Conservation (phyloP, 2,797 vertebrate genomes). For the Rhinella marina region DNA sequence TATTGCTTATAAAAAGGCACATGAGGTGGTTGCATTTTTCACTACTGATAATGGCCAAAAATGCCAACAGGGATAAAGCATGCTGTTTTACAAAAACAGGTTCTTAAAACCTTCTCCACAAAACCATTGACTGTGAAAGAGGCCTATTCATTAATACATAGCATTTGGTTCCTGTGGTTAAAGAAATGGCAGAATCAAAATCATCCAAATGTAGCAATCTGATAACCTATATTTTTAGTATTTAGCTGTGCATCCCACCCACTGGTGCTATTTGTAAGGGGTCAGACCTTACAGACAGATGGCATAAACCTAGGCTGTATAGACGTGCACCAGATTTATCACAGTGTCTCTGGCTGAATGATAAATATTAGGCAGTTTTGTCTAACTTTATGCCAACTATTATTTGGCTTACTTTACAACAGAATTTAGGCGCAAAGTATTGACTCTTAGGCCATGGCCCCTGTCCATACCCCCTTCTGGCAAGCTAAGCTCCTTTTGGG, state of each 20-base stretch:
- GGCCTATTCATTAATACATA: neutral
- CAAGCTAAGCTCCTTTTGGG: too few relatives aligned
- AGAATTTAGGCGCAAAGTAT: too few relatives aligned
- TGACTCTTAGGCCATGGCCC: too few relatives aligned
- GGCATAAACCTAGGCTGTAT: too few relatives aligned
- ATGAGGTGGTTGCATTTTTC: neutral
- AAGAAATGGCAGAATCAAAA: neutral
- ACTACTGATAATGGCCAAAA: neutral
- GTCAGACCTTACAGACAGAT: too few relatives aligned
- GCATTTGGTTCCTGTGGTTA: neutral
- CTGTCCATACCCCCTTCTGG: too few relatives aligned
- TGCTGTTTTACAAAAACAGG: neutral
- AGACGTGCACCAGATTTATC: too few relatives aligned
- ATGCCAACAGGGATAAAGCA: neutral
- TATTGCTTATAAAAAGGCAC: neutral
- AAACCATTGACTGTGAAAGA: neutral
- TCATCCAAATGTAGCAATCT: neutral
- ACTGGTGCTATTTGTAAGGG: neutral
- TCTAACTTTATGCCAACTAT: too few relatives aligned
- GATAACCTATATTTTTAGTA: neutral
- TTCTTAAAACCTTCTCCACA: neutral
- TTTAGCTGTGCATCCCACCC: neutral
- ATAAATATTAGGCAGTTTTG: too few relatives aligned
- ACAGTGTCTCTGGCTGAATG: too few relatives aligned
- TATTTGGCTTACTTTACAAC: too few relatives aligned